phyloP scores from a whole-genome alignment of 2,888 invertebrate genomes.

The Callyntrura guangdongensis region DNA sequence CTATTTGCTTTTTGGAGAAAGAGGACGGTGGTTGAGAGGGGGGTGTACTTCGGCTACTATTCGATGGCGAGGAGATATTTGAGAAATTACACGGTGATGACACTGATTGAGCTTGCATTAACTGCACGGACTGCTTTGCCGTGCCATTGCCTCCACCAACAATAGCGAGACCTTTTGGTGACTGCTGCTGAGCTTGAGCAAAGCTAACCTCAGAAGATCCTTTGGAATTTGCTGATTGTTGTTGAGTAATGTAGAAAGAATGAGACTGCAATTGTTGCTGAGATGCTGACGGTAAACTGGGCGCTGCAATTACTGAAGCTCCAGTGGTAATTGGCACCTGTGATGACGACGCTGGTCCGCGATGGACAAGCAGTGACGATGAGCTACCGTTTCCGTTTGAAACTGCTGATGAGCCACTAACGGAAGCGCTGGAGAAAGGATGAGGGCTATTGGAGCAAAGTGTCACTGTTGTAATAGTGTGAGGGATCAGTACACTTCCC shows the following conservation, averaged over 20 bases:
- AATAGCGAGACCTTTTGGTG: constrained; percentile 66
- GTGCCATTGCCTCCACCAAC: constrained; percentile 59
- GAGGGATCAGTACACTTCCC: constrained; percentile 73
- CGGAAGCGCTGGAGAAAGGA: constrained; percentile 73
- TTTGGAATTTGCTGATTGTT: constrained; percentile 76
- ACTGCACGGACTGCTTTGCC: constrained; percentile 62
- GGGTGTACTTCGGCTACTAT: constrained; percentile 72
- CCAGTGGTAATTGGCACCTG: constrained; percentile 77
- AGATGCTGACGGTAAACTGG: constrained; percentile 67
- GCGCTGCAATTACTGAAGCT: constrained; percentile 60
- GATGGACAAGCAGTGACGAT: constrained; percentile 68
- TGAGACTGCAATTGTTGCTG: constrained; percentile 81
- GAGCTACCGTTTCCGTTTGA: constrained; percentile 78
- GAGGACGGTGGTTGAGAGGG: constrained; percentile 81
- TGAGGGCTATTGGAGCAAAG: constrained; percentile 76
- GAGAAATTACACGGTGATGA: constrained; percentile 56
- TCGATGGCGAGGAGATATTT: constrained; percentile 61
- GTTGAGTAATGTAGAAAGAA: constrained; percentile 82
- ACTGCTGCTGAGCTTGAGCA: constrained; percentile 77
- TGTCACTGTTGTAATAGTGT: constrained; percentile 76
- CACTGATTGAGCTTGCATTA: constrained; percentile 75
- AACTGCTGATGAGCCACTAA: constrained; percentile 55
- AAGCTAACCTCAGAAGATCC: constrained; percentile 72
- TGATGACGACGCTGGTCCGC: constrained; percentile 68
- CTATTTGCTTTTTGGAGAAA: constrained; percentile 65